These are phyloP conservation scores for Harpegnathos saltator DNA, from an alignment of 1,140 invertebrate genomes.

Conservation along the genomic window DNA sequence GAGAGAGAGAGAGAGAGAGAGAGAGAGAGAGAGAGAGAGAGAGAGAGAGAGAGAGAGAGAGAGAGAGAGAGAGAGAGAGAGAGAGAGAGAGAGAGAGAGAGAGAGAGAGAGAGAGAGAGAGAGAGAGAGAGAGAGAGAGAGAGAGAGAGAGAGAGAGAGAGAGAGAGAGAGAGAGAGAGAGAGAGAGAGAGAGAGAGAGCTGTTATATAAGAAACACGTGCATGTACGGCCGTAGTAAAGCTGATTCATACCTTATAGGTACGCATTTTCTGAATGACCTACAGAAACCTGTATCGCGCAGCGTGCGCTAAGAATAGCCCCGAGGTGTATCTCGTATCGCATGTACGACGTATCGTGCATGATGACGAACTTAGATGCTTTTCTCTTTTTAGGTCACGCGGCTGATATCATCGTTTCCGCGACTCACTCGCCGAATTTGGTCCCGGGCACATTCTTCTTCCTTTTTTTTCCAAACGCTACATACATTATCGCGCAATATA, in stretches of 20 bases:
- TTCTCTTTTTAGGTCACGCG: constrained; percentile 12
- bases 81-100: too few species aligned
- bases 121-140: too few species aligned
- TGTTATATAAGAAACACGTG: constrained; percentile 46
- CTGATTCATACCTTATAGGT: constrained; percentile 66
- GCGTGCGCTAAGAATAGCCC: constrained; percentile 42
- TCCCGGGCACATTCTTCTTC: too few species aligned
- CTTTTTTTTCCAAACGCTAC: background rate
- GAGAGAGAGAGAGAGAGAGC: constrained; percentile 6
- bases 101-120: too few species aligned
- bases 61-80: too few species aligned
- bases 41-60: too few species aligned
- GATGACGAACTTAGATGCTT: constrained; percentile 6
- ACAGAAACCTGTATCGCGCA: constrained; percentile 47
- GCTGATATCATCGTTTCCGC: constrained; percentile 39
- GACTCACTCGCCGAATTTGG: background rate
- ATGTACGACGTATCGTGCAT: background rate
- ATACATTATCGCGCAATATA: background rate
- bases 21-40: too few species aligned
- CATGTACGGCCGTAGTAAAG: constrained; percentile 59
- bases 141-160: too few species aligned
- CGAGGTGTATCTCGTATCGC: constrained; percentile 27
- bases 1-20: too few species aligned
- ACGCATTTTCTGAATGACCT: constrained; percentile 72
- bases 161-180: too few species aligned